Conservation (phyloP, 2,113 vertebrate species). For the Recurvirostra avosetta region DNA sequence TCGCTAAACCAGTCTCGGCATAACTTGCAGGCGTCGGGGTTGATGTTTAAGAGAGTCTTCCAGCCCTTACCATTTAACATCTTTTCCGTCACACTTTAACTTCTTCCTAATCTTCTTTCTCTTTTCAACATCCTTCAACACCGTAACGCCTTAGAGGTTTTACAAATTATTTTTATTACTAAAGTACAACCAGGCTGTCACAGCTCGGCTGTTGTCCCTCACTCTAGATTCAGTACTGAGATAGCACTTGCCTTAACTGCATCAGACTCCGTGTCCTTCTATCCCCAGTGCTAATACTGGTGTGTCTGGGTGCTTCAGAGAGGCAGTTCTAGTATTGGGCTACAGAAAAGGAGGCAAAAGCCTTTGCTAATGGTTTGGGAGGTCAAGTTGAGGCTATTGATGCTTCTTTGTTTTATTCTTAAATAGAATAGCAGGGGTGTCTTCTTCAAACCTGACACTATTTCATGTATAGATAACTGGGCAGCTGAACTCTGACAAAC, state of each 20-base stretch:
- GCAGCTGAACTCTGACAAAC: background rate
- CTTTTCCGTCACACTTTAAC: background rate
- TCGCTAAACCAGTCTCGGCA: background rate
- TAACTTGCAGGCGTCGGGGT: background rate
- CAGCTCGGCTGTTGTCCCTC: background rate
- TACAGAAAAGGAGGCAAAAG: background rate
- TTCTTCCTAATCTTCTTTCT: background rate
- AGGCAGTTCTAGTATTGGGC: background rate
- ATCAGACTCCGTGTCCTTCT: background rate
- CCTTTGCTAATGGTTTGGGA: background rate
- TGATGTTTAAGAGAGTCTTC: background rate
- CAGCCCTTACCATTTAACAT: background rate
- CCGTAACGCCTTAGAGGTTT: background rate
- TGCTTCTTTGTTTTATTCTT: background rate
- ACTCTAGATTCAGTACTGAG: background rate
- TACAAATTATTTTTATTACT: background rate
- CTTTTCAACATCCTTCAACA: background rate
- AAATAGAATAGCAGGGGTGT: background rate
- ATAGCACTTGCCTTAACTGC: background rate
- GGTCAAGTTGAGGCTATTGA: background rate
- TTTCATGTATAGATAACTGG: background rate
- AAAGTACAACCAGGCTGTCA: background rate
- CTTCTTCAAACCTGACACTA: background rate
- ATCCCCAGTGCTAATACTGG: rapidly evolving
- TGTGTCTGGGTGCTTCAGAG: background rate